phyloP scores from a whole-genome alignment of 2,888 invertebrate genomes.

The Stenoptilia bipunctidactyla region DNA sequence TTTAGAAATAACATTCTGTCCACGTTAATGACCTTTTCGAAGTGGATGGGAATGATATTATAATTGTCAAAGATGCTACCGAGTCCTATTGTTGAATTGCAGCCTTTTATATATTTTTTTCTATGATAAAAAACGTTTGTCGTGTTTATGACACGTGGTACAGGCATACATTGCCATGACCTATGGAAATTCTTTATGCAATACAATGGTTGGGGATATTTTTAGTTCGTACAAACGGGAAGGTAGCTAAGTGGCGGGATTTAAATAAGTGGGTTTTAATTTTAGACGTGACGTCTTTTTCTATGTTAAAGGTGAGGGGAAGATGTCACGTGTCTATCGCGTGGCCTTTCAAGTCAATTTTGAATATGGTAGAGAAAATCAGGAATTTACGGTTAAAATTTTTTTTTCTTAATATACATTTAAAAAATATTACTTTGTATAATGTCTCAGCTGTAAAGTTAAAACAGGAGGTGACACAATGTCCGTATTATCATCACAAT shows the following conservation, averaged over 20 bases:
- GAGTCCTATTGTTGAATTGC: slow-evolving; percentile 54
- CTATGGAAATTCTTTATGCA: slow-evolving; percentile 65
- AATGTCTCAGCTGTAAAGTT: background rate
- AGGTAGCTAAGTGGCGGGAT: slow-evolving; percentile 68
- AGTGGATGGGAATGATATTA: slow-evolving; percentile 45
- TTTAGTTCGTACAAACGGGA: slow-evolving; percentile 65
- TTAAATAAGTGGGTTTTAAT: slow-evolving; percentile 67
- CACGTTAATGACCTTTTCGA: slow-evolving; percentile 32
- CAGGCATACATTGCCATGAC: slow-evolving; percentile 55
- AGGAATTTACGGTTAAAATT: no score
- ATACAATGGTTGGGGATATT: slow-evolving; percentile 64
- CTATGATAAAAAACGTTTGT: slow-evolving; percentile 68
- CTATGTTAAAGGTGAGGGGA: slow-evolving; percentile 57
- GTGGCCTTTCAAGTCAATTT: slow-evolving; percentile 40
- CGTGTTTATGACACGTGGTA: slow-evolving; percentile 69
- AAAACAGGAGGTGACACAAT: background rate
- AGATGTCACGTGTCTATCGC: slow-evolving; percentile 56
- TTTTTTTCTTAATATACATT: no score
- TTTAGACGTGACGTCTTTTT: slow-evolving; percentile 62
- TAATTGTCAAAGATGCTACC: slow-evolving; percentile 72
- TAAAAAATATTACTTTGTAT: no score
- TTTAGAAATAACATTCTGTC: slow-evolving; percentile 21
- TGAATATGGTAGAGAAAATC: background rate
- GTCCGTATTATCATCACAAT: slow-evolving; percentile 32
- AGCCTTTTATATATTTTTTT: slow-evolving; percentile 65